Conservation (phyloP, 1,140 invertebrate genomes). For the Zophobas morio region DNA sequence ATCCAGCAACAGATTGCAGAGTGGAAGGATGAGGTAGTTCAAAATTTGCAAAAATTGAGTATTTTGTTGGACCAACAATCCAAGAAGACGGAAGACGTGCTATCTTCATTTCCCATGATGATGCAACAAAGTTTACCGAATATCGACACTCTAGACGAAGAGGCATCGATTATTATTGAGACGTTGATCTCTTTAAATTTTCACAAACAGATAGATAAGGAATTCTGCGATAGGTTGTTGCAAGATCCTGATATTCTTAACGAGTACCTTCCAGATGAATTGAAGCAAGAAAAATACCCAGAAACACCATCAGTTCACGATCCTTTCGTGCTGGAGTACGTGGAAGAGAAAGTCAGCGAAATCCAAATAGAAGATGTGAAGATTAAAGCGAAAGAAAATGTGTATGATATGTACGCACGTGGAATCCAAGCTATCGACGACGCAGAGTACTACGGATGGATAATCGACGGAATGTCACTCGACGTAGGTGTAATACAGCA, state of each 20-base stretch:
- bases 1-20: constrained; percentile 49
- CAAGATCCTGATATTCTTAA: constrained; percentile 51
- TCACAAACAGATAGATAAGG: neutral
- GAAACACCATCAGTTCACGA: constrained; percentile 58
- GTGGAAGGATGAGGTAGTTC: constrained; percentile 13
- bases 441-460: constrained; percentile 68
- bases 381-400: constrained; percentile 58
- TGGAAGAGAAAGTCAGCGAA: constrained; percentile 66
- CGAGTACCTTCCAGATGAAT: constrained; percentile 53
- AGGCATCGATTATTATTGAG: neutral
- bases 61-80: neutral
- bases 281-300: constrained; percentile 48
- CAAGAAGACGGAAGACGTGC: neutral
- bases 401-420: constrained; percentile 64
- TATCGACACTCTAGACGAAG: neutral
- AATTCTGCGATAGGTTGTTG: constrained; percentile 48
- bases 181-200: neutral
- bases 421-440: constrained; percentile 66
- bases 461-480: constrained; percentile 72
- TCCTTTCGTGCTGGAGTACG: constrained; percentile 59
- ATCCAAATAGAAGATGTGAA: constrained; percentile 65
- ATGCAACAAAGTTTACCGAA: neutral
- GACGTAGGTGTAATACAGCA: constrained; percentile 68
- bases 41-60: constrained; percentile 8
- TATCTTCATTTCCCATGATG: constrained; percentile 7